Evolutionary conservation across 2,888 invertebrate species (phyloP).

Genomic region (Lumbricus terrestris): DNA sequence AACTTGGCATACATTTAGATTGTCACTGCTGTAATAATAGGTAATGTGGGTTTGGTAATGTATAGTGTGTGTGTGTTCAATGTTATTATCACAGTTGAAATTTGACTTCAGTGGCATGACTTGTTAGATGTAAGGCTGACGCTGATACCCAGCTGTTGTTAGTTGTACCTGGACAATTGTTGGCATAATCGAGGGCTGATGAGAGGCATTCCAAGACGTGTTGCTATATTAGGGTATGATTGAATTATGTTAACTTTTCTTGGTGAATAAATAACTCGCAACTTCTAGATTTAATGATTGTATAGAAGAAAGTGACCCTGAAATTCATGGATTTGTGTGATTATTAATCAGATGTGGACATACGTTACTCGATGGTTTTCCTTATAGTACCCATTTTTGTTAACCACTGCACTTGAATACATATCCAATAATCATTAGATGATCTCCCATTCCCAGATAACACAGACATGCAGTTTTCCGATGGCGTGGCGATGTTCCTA

Average conservation of each 20-base stretch:
- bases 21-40: background rate
- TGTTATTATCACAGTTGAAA: background rate
- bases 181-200: background rate
- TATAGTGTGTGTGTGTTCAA: background rate
- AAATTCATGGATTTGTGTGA: background rate
- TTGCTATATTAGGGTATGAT: background rate
- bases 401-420: background rate
- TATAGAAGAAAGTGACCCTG: background rate
- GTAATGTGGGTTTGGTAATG: background rate
- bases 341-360: background rate
- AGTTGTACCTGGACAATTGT: background rate
- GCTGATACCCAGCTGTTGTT: background rate
- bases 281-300: background rate
- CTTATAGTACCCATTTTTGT: too few relatives aligned
- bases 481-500: background rate
- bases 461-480: background rate
- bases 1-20: background rate
- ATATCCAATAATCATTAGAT: background rate
- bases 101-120: background rate
- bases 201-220: background rate
- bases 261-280: background rate
- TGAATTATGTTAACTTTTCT: background rate
- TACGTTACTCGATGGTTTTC: background rate
- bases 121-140: background rate
- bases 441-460: background rate